Evolutionary conservation across 2,113 vertebrate genomes (phyloP).

Genomic region (Cinclus mexicanus): DNA sequence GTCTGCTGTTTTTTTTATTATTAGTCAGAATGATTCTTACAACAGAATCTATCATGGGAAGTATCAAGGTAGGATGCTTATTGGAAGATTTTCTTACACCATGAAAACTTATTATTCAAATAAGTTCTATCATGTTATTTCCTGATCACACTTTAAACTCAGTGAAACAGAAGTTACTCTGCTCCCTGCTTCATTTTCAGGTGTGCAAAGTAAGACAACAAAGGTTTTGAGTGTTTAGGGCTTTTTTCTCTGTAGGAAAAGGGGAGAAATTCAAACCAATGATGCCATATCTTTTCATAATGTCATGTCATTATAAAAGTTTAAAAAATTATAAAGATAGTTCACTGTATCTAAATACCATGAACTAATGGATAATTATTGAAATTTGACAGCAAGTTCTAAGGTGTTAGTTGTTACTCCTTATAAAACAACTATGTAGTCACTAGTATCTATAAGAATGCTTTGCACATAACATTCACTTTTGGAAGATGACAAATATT

Average conservation of each 20-base stretch:
- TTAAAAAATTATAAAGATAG: neutral
- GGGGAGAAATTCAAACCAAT: neutral
- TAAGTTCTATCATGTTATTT: conserved; percentile 22
- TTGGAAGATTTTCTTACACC: conserved; percentile 8
- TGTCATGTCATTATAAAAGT: neutral
- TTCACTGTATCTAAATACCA: neutral
- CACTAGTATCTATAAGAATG: neutral
- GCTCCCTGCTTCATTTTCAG: neutral
- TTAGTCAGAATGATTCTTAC: neutral
- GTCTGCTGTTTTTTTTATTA: neutral
- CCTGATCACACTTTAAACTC: conserved; percentile 25
- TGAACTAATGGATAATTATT: neutral
- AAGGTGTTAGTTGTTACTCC: neutral
- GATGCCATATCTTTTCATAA: neutral
- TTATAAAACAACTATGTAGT: neutral
- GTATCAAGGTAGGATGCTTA: neutral
- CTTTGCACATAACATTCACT: neutral
- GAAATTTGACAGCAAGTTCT: neutral
- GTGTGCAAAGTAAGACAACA: neutral
- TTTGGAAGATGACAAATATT: neutral
- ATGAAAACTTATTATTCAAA: conserved; percentile 49
- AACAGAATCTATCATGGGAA: conserved; percentile 3
- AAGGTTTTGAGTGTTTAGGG: neutral
- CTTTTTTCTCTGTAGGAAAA: neutral
- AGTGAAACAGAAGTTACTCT: conserved; percentile 7